phyloP scores from a whole-genome alignment of 1,140 invertebrate genomes.

The Drosophila bifasciata region DNA sequence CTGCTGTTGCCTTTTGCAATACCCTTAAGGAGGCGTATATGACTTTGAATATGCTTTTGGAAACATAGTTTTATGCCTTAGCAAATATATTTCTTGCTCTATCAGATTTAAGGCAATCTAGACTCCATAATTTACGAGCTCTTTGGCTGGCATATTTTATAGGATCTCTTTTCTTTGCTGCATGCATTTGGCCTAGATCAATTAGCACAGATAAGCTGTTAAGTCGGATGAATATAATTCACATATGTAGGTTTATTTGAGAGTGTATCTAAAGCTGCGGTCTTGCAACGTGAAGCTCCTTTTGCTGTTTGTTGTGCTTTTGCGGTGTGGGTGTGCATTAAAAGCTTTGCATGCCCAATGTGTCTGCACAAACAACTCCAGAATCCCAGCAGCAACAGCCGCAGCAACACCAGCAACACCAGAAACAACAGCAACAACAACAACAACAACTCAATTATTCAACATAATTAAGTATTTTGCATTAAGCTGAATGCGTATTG shows the following conservation, averaged over 20 bases:
- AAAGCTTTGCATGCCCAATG: constrained; percentile 79
- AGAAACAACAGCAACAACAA: constrained; percentile 22
- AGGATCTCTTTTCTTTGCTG: too few relatives aligned
- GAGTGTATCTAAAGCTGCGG: too few relatives aligned
- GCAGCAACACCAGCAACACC: constrained; percentile 2
- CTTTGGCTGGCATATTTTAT: too few relatives aligned
- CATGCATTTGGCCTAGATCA: too few relatives aligned
- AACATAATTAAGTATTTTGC: constrained; percentile 82
- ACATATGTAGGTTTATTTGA: too few relatives aligned
- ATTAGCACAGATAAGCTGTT: too few relatives aligned
- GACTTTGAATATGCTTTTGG: too few relatives aligned
- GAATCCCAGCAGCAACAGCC: constrained; percentile 9
- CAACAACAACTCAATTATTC: constrained; percentile 80
- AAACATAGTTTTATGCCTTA: not conserved
- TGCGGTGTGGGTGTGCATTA: constrained; percentile 71
- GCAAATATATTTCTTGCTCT: too few relatives aligned
- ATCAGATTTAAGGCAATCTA: too few relatives aligned
- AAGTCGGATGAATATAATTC: too few relatives aligned
- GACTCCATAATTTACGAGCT: too few relatives aligned
- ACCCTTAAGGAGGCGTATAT: too few relatives aligned
- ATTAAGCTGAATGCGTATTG: constrained; percentile 69
- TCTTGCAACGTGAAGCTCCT: not conserved
- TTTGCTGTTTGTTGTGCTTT: constrained; percentile 38
- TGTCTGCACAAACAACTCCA: constrained; percentile 67
- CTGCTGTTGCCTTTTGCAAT: constrained; percentile 10